Evolutionary conservation across 2,797 vertebrate species (phyloP).

Genomic region (Scarus forsteni): DNA sequence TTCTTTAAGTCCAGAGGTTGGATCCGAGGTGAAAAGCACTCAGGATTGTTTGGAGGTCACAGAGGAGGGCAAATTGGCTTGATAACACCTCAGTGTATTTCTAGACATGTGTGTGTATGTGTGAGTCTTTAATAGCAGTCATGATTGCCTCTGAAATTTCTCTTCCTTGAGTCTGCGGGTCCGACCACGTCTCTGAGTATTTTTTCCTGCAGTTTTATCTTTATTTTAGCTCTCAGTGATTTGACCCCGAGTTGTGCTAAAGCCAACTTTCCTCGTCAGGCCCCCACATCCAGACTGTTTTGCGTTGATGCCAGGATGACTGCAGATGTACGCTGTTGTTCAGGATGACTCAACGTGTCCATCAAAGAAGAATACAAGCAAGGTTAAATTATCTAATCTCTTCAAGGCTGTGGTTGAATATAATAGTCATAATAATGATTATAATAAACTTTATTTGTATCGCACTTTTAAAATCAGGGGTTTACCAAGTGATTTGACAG

Average conservation of each 20-base stretch:
- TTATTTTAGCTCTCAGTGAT: slow-evolving; percentile 1
- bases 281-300: slow-evolving; percentile 3
- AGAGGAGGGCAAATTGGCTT: slow-evolving; percentile 17
- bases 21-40: slow-evolving; percentile 18
- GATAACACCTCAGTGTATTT: background rate
- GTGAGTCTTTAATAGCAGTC: background rate
- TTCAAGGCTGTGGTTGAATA: too few species aligned
- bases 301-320: slow-evolving; percentile 7
- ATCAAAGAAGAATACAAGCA: too few species aligned
- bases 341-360: background rate
- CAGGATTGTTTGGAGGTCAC: slow-evolving; percentile 18
- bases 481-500: too few species aligned
- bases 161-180: background rate
- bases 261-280: background rate
- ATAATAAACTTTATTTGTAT: too few species aligned
- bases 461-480: too few species aligned
- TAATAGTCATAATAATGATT: too few species aligned
- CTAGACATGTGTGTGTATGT: background rate
- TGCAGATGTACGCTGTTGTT: slow-evolving; percentile 19
- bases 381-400: too few species aligned
- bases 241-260: slow-evolving; percentile 15
- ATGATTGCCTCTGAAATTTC: slow-evolving; percentile 13
- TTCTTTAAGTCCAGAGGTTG: slow-evolving; percentile 37
- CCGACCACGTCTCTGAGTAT: background rate
- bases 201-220: background rate